Percentiles rank a stretch among this genome's conserved stretches.
Conservation (phyloP, 2,113 vertebrate genomes). For the Actenoides hombroni region DNA sequence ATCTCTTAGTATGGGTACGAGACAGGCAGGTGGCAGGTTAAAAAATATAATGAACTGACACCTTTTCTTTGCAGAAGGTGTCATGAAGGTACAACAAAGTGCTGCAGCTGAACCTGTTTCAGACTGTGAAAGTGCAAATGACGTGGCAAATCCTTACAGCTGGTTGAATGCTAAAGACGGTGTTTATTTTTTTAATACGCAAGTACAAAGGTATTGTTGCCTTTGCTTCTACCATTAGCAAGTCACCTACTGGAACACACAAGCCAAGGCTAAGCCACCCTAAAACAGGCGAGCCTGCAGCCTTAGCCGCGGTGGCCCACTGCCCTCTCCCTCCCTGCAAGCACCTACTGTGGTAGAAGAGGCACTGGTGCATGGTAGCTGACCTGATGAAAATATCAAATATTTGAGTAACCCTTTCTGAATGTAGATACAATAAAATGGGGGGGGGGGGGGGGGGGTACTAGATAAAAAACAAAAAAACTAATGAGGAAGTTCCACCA, state of each 20-base stretch:
- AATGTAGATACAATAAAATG: fast-evolving
- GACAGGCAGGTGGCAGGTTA: background rate
- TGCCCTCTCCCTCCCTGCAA: background rate
- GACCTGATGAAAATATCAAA: background rate
- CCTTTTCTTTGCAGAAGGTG: background rate
- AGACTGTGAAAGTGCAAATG: background rate
- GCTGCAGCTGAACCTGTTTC: background rate
- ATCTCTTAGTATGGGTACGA: background rate
- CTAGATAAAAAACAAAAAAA: no score
- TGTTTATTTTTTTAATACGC: background rate
- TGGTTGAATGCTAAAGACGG: background rate
- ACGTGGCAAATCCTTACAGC: background rate
- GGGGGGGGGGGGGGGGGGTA: fast-evolving
- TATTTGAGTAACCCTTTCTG: background rate
- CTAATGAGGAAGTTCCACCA: no score
- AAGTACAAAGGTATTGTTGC: background rate
- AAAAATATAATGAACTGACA: background rate
- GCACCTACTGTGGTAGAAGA: background rate
- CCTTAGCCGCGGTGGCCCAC: fast-evolving
- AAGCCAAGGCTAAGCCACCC: background rate
- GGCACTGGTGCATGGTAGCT: fast-evolving
- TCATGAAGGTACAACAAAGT: background rate
- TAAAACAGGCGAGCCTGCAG: fast-evolving
- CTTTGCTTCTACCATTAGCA: background rate
- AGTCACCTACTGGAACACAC: background rate